A percentile compares a stretch with the other conserved stretches of the same genome.
Conservation (phyloP, 2,797 vertebrate species). For the Heterohyrax brucei region DNA sequence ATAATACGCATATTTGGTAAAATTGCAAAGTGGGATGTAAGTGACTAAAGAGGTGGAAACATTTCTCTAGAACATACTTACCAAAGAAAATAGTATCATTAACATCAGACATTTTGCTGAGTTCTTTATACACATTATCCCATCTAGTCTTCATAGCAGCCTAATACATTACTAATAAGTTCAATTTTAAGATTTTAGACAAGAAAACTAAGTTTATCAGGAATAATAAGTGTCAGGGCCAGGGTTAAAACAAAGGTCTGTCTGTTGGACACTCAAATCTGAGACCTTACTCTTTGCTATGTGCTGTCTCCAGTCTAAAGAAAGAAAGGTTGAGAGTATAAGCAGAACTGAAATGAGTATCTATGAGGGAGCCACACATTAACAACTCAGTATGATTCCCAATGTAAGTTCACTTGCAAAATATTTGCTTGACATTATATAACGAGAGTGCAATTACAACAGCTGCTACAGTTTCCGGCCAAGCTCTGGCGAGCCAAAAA, state of each 20-base stretch:
- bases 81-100: not conserved
- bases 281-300: not conserved
- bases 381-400: not conserved
- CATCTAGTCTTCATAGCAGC: slow-evolving; percentile 6
- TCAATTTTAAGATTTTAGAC: not conserved
- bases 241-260: not conserved
- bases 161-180: not conserved
- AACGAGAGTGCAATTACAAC: not conserved
- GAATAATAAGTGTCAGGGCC: not conserved
- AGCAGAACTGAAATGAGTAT: slow-evolving; percentile 22
- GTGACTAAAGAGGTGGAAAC: not conserved
- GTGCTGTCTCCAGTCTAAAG: not conserved
- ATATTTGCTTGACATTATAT: not conserved
- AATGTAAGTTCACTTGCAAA: not conserved
- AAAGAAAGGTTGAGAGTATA: slow-evolving; percentile 24
- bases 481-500: slow-evolving; percentile 34
- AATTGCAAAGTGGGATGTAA: not conserved
- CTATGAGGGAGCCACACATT: not conserved
- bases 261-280: not conserved
- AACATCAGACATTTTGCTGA: not conserved
- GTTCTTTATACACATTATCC: not conserved
- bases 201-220: not conserved
- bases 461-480: not conserved
- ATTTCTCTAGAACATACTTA: not conserved
- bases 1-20: not conserved